phyloP scores from a whole-genome alignment of 2,888 invertebrate species.

The Ceramica pisi region DNA sequence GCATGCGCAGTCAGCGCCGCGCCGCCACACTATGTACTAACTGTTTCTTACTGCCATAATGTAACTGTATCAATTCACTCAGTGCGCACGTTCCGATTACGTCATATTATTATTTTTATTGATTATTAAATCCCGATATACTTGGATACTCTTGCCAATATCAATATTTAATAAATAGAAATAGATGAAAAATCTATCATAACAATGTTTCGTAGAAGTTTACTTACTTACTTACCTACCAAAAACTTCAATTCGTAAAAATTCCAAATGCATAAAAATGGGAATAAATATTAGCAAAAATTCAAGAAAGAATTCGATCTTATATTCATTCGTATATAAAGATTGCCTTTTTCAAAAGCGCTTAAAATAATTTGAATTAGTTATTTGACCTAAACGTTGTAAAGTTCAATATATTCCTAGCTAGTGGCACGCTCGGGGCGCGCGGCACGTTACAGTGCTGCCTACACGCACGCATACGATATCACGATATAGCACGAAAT shows the following conservation, averaged over 20 bases:
- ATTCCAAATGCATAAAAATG: constrained; percentile 38
- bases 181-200: constrained; percentile 12
- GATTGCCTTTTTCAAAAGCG: constrained; percentile 58
- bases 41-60: background rate
- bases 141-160: background rate
- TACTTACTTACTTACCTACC: constrained; percentile 19
- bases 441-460: background rate
- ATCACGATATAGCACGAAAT: constrained; percentile 34
- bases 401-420: constrained; percentile 26
- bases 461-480: constrained; percentile 12
- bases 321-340: constrained; percentile 29
- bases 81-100: constrained; percentile 66
- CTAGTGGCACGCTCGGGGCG: constrained; percentile 4
- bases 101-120: constrained; percentile 8
- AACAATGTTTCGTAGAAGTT: constrained; percentile 23
- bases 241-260: constrained; percentile 24
- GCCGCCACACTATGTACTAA: background rate
- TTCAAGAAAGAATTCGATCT: constrained; percentile 29
- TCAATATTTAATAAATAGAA: constrained; percentile 17
- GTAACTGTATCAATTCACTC: constrained; percentile 74
- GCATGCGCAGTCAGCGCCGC: too few species aligned
- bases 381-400: constrained; percentile 24
- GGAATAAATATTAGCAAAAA: constrained; percentile 18
- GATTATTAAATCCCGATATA: constrained; percentile 6
- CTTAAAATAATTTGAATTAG: constrained; percentile 32